These are phyloP conservation scores for Epizoanthus scotinus DNA, from an alignment of 92 coral and sea anemone genomes.

Conservation along the genomic window DNA sequence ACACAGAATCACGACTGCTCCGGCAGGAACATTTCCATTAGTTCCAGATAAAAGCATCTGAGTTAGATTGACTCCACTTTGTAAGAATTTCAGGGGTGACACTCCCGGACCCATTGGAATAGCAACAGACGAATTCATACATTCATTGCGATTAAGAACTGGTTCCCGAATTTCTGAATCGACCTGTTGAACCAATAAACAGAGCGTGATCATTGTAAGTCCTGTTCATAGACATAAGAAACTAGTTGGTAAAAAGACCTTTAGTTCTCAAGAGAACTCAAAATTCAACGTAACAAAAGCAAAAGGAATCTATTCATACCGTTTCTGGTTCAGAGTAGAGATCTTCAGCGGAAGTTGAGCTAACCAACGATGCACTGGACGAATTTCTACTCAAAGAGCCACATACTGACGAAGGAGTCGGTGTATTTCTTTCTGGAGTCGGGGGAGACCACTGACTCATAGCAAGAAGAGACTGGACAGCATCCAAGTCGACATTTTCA, in stretches of 20 bases:
- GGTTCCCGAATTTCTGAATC: constrained; percentile 22
- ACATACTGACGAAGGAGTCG: constrained; percentile 83
- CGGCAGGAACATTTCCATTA: constrained; percentile 78
- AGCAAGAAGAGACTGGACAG: constrained; percentile 96
- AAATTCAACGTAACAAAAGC: background rate
- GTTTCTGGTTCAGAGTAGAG: constrained; percentile 40
- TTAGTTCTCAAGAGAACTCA: background rate
- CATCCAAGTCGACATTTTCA: constrained; percentile 86
- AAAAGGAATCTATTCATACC: background rate
- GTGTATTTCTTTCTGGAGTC: constrained; percentile 78
- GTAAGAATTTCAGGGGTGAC: constrained; percentile 57
- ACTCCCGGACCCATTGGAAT: constrained; percentile 11
- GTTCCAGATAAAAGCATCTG: constrained; percentile 65
- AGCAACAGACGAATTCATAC: constrained; percentile 29
- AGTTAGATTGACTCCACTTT: constrained; percentile 64
- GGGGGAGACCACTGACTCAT: constrained; percentile 99
- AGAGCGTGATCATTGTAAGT: background rate
- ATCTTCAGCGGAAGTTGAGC: constrained; percentile 65
- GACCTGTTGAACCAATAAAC: background rate
- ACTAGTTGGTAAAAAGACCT: background rate
- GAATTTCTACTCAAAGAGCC: constrained; percentile 87
- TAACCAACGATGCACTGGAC: constrained; percentile 87
- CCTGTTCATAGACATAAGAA: background rate
- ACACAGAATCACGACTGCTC: constrained; percentile 94
- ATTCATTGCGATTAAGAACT: constrained; percentile 5